A percentile compares a stretch with the other conserved stretches of the same genome.
Conservation (phyloP, 2,797 vertebrate species). For the Hipposideros larvatus region DNA sequence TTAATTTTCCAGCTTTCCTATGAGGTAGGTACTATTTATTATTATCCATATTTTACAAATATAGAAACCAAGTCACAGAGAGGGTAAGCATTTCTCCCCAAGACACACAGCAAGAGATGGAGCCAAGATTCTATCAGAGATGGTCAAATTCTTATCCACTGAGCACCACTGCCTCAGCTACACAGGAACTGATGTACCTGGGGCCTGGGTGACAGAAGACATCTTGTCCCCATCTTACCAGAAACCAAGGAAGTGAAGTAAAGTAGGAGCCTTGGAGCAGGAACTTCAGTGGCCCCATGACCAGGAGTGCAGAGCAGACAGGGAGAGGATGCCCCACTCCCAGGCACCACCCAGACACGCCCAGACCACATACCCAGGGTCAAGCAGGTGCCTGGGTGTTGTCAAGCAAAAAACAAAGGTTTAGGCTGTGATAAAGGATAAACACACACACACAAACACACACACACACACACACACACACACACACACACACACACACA, state of each 20-base stretch:
- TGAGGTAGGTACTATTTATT: neutral
- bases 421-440: neutral
- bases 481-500: too few relatives aligned
- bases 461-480: neutral
- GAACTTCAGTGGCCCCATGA: too few relatives aligned
- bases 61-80: neutral
- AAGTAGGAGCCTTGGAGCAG: neutral
- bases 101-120: neutral
- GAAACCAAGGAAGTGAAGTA: neutral
- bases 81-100: neutral
- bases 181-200: rapidly evolving
- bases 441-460: neutral
- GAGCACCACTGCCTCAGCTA: neutral
- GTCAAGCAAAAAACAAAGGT: neutral
- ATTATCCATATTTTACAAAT: neutral
- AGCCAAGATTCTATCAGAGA: neutral
- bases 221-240: neutral
- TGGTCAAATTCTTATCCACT: neutral
- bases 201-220: neutral
- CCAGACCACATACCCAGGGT: neutral
- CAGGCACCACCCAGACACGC: neutral
- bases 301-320: neutral
- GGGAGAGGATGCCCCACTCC: rapidly evolving
- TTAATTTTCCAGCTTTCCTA: neutral
- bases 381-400: too few relatives aligned